Base-by-base conservation (phyloP, 64 coral and sea anemone species). In the Porites australiensis region DNA sequence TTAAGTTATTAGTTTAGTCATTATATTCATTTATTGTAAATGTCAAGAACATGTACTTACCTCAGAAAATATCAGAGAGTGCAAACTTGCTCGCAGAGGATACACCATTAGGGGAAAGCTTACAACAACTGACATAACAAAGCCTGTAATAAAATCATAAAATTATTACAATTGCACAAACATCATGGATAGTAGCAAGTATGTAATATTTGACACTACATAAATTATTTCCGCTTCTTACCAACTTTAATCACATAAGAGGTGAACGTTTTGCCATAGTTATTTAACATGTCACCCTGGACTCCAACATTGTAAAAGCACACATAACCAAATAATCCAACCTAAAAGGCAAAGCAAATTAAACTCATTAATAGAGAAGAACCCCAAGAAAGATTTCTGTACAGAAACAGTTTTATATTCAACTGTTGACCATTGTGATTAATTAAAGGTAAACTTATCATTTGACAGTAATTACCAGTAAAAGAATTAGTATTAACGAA, bases 21-120 rank as follows among this genome's bases (percentile, higher is more conserved):
- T 57, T 7, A 12, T 57, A 57, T 57, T 9, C 54, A 0, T 57
- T 9, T 57, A 57, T 57, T 57, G 7, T 1, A 57, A 57, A 57
- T 9, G 54, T 9, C 54, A 57, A 57, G 54, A 57, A 12, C 54
- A 7, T 9, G 7, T 57, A 37, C 27, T 1, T 57, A 79, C 74
- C 81, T 84, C 43, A 8, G 67, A 85, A 66, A 90, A 95, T 65
- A 98, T 88, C 22, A 98, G 78, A 27, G 92, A 96, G 82, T 96
- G 93, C 44, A 98, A 84, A 78, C 97, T 98, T 57, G 92, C 87
- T 96, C 97, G 84, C 49, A 95, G 74, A 65, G 97, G 97, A 60
- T 96, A 98, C 20, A 96, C 95, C 94, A 98, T 93, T 27, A 98
- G 60, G 7, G 97, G 97, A 88, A 98, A 94, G 73, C 97, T 98